Conservation (phyloP, 2,888 invertebrate species). For the Lasioglossum villosulum region DNA sequence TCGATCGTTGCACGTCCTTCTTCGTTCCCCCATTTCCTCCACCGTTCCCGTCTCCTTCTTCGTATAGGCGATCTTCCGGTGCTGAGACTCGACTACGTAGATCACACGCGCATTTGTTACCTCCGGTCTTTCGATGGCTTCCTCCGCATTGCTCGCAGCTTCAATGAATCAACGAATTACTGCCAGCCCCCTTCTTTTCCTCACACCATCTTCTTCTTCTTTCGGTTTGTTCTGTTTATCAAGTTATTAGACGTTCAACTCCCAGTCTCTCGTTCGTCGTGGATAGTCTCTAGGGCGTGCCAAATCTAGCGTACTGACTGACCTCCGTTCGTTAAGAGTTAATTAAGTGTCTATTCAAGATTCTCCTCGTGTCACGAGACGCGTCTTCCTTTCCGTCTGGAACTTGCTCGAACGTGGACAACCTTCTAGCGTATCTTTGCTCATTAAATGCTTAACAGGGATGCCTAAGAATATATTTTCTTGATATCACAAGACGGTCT, state of each 20-base stretch:
- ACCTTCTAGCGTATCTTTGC: constrained; percentile 52
- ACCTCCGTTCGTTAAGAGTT: constrained; percentile 67
- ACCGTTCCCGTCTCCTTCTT: constrained; percentile 52
- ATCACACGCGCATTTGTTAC: constrained; percentile 75
- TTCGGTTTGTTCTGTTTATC: constrained; percentile 63
- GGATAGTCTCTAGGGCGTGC: constrained; percentile 72
- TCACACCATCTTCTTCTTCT: constrained; percentile 63
- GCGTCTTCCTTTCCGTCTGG: constrained; percentile 30
- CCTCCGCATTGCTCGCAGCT: constrained; percentile 73
- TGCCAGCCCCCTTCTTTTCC: constrained; percentile 74
- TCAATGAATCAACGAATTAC: constrained; percentile 76
- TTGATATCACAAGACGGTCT: constrained; percentile 77
- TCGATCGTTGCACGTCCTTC: constrained; percentile 6
- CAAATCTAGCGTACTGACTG: constrained; percentile 71
- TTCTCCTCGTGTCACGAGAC: constrained; percentile 68
- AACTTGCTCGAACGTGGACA: constrained; percentile 56
- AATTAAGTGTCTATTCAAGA: constrained; percentile 70
- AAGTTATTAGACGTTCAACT: constrained; percentile 65
- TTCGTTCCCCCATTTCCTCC: constrained; percentile 33
- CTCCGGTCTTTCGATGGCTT: constrained; percentile 63
- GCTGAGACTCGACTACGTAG: constrained; percentile 77
- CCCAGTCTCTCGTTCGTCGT: constrained; percentile 27
- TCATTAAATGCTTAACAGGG: constrained; percentile 66
- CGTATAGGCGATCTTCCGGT: constrained; percentile 65
- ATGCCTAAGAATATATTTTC: constrained; percentile 70